Conservation (phyloP, 2,797 vertebrate genomes). For the Acrocephalus scirpaceus region DNA sequence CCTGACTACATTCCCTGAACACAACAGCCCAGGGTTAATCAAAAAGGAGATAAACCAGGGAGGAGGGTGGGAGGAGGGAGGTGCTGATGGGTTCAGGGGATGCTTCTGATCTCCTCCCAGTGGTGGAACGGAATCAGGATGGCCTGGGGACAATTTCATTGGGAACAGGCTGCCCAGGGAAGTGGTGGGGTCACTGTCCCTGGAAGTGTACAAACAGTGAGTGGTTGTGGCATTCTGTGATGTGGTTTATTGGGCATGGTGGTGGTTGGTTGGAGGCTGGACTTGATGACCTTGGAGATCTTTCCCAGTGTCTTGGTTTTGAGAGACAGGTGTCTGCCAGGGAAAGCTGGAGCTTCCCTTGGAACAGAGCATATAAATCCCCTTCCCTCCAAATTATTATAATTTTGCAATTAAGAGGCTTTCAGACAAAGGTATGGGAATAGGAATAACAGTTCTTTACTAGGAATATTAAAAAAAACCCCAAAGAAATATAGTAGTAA, state of each 20-base stretch:
- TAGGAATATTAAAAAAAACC: no score
- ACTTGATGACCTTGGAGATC: background rate
- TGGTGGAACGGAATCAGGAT: background rate
- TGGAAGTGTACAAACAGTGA: background rate
- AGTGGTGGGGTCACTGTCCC: background rate
- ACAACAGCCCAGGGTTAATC: background rate
- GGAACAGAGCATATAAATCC: no score
- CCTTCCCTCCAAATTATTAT: no score
- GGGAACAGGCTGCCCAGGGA: background rate
- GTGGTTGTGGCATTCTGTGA: fast-evolving
- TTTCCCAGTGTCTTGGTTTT: background rate
- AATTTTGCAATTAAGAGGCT: no score
- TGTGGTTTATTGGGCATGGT: background rate
- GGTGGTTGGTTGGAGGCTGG: background rate
- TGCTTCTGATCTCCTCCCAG: background rate
- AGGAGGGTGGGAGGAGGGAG: background rate
- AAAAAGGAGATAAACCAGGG: background rate
- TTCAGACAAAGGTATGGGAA: no score
- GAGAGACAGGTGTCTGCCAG: no score
- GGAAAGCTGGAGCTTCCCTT: no score
- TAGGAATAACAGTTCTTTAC: no score
- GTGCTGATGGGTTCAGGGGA: background rate
- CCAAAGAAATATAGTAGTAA: no score
- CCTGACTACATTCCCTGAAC: background rate
- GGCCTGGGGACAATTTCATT: background rate